Conservation (phyloP, 1,140 invertebrate genomes). For the Leptinotarsa defecta region DNA sequence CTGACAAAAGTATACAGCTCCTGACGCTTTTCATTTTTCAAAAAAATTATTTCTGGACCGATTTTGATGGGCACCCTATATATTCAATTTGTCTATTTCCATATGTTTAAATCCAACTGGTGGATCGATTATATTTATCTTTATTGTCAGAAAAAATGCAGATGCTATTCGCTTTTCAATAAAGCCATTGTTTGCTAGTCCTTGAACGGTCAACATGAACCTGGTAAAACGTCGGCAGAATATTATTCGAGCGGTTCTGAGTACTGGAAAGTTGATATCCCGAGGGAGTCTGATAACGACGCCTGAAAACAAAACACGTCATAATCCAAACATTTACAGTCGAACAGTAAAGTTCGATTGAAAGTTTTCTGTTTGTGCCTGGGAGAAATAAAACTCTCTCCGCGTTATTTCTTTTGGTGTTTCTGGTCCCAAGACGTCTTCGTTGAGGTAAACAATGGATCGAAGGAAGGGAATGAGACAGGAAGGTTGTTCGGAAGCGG, state of each 20-base stretch:
- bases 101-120: no score
- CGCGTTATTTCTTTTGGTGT: not conserved
- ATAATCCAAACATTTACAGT: slow-evolving; percentile 41
- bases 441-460: not conserved
- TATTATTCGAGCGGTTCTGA: slow-evolving; percentile 45
- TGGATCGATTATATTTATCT: not conserved
- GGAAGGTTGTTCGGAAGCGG: not conserved
- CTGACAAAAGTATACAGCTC: no score
- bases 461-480: not conserved
- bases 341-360: slow-evolving; percentile 48
- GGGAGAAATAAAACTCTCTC: not conserved
- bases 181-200: not conserved
- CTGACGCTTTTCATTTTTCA: no score
- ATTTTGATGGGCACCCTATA: no score
- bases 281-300: slow-evolving; percentile 43
- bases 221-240: not conserved
- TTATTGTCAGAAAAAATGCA: not conserved
- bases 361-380: slow-evolving; percentile 45
- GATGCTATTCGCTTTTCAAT: not conserved
- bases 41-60: no score
- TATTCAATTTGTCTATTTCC: no score
- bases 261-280: slow-evolving; percentile 48
- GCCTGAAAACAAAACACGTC: slow-evolving; percentile 47
- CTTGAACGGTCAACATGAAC: not conserved
- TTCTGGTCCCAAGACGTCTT: not conserved